Evolutionary conservation across 2,888 invertebrate species (phyloP), one percentile per base, ranked within the genome.

Genomic region (Oeneis ivallda): DNA sequence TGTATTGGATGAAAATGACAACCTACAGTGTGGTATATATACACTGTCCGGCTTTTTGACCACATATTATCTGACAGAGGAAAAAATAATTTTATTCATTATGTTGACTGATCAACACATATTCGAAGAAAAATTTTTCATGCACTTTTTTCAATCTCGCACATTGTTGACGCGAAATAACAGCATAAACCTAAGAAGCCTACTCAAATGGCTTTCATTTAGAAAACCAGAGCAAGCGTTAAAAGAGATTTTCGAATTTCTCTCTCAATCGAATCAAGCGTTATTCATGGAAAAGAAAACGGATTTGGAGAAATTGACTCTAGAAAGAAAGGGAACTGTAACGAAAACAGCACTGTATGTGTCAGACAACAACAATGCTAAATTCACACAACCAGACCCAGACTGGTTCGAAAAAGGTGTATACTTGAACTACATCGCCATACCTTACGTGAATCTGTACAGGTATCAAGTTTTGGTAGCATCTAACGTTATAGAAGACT

Each of bases 381-480:
- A 63, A 10, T 58, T 75, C 13, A 32, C 7, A n/a, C 57, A 71
- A 41, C 65, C 67, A 8, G 76, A 77, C 62, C 70, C 72, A 2
- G 39, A 62, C 11, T 78, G 79, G 79, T 78, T 79, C 41, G 70
- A 74, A 61, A 78, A 77, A 59, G 78, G 77, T 3, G 65, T 78
- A 0, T 71, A 70, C 11, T 50, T 68, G 0, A 71, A 71, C 1
- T 26, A 74, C 13, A 71, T 79, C 15, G 59, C 72, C 0, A 65
- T 71, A 37, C 53, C 65, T 6, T 74, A 74, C 54, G 50, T 76
- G 4, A 75, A 76, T 57, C 49, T 75, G 9, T 74, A 74, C 62
- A 62, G 54, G 9, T 68, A 41, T 15, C 66, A 67, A 5, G 8
- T 58, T 1, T 17, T 74, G 5, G 34, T 47, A 8, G 73, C 75